phyloP scores from a whole-genome alignment of 2,797 vertebrate genomes.

The Myotis planiceps region DNA sequence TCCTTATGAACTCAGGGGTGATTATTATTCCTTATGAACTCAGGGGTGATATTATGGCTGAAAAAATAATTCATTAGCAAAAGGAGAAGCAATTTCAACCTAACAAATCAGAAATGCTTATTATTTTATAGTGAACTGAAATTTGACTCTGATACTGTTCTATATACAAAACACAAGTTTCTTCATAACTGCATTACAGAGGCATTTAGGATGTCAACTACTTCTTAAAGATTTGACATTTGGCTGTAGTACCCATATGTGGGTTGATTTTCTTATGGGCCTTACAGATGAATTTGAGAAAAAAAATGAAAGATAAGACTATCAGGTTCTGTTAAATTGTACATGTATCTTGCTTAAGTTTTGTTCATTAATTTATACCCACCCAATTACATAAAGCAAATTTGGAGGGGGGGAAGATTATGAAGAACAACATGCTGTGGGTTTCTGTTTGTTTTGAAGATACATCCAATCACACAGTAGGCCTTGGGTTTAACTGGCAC shows the following conservation, averaged over 20 bases:
- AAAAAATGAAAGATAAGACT: slow-evolving; percentile 65
- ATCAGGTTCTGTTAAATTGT: slow-evolving; percentile 76
- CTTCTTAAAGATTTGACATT: slow-evolving; percentile 68
- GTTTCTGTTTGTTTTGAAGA: not conserved
- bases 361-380: slow-evolving; percentile 79
- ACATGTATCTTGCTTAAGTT: slow-evolving; percentile 66
- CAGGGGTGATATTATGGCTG: slow-evolving; percentile 53
- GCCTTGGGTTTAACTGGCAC: not conserved
- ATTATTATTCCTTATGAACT: slow-evolving; percentile 64
- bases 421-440: not conserved
- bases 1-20: slow-evolving; percentile 63
- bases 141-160: slow-evolving; percentile 65
- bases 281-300: slow-evolving; percentile 66
- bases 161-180: slow-evolving; percentile 67
- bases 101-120: slow-evolving; percentile 68
- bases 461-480: not conserved
- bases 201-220: slow-evolving; percentile 57
- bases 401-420: slow-evolving; percentile 66
- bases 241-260: slow-evolving; percentile 47
- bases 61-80: slow-evolving; percentile 64
- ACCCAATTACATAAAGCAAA: slow-evolving; percentile 81
- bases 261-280: slow-evolving; percentile 66
- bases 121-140: slow-evolving; percentile 73
- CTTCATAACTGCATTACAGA: slow-evolving; percentile 12
- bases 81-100: slow-evolving; percentile 68